Evolutionary conservation across 2,797 vertebrate species (phyloP), one percentile per base, ranked within the genome.

Genomic region (Apogon hyalosoma): DNA sequence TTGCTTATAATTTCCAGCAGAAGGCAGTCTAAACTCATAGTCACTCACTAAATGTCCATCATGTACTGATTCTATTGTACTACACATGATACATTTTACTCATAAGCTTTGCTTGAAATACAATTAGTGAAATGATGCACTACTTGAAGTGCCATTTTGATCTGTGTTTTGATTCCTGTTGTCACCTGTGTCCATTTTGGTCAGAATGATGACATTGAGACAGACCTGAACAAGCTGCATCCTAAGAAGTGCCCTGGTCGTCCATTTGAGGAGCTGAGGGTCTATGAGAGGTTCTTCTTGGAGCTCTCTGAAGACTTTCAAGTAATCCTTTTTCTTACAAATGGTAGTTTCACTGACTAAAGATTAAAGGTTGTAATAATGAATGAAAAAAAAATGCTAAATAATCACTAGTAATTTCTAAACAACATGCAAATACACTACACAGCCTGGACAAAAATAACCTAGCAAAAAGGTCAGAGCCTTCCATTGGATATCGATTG

Each of bases 161-260:
- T 33, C 4, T 45, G 41, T 41, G 4, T 80, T 12, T 21, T 21
- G 19, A 21, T 21, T 21, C 19, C 19, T 21, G 19, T 62, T 2
- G 18, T 63, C 48, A 75, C 83, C 50, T 79, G 33, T 77, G 45
- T 56, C 16, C 19, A 65, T 7, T 42, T 76, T 14, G 49, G 73
- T 89, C 90, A 99, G 98, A 98, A 98, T 81, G 96, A 98, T 59
- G 98, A 99, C 89, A 98, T 99, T 70, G 98, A 99, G 92, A 98
- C 97, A 0, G 98, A 99, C 91, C 92, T 99, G 73, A 95, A 94
- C 86, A 99, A 99, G 87, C 90, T 99, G 56, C 94, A 95, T 84
- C 95, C 96, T 63, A 94, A 90, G 70, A 94, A 94, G 66, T 92
- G 89, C 51, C 67, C 93, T 19, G 88, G 90, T 41, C 93, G 98